phyloP scores from a whole-genome alignment of 2,113 vertebrate genomes.

The Platysteira castanea region DNA sequence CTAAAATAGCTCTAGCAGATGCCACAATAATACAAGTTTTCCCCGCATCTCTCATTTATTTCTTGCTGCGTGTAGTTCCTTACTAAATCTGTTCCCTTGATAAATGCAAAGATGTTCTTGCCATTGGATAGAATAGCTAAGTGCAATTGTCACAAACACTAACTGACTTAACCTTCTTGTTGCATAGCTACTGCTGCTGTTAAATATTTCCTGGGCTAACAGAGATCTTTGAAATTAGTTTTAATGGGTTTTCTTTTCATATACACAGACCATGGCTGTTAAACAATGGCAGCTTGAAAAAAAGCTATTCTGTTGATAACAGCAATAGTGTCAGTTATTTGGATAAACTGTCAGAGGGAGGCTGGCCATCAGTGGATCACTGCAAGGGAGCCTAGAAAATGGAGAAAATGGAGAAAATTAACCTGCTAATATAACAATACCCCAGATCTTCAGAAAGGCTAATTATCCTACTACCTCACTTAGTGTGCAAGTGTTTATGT shows the following conservation, averaged over 20 bases:
- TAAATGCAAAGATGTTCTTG: background rate
- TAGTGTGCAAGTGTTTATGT: background rate
- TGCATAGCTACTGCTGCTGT: background rate
- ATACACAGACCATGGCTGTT: background rate
- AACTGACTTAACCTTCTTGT: conserved; percentile 15
- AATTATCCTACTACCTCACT: background rate
- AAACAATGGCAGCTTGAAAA: conserved; percentile 3
- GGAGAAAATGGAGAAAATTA: conserved; percentile 9
- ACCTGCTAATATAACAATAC: background rate
- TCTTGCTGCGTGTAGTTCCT: conserved; percentile 14
- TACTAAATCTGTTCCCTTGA: conserved; percentile 30
- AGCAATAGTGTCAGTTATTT: background rate
- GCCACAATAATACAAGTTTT: background rate
- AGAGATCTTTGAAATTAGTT: background rate
- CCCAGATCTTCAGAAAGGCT: background rate
- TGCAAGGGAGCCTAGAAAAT: background rate
- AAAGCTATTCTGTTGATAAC: background rate
- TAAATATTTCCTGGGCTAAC: conserved; percentile 24
- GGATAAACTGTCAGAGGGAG: background rate
- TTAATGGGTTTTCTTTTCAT: conserved; percentile 6
- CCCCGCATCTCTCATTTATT: conserved; percentile 19
- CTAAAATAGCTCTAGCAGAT: conserved; percentile 55
- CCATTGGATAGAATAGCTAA: background rate
- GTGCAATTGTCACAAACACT: background rate
- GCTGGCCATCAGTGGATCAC: background rate